Evolutionary conservation across 2,888 invertebrate species (phyloP), one percentile per base, ranked within the genome.

Genomic region (Marasmarcha lunaedactyla): DNA sequence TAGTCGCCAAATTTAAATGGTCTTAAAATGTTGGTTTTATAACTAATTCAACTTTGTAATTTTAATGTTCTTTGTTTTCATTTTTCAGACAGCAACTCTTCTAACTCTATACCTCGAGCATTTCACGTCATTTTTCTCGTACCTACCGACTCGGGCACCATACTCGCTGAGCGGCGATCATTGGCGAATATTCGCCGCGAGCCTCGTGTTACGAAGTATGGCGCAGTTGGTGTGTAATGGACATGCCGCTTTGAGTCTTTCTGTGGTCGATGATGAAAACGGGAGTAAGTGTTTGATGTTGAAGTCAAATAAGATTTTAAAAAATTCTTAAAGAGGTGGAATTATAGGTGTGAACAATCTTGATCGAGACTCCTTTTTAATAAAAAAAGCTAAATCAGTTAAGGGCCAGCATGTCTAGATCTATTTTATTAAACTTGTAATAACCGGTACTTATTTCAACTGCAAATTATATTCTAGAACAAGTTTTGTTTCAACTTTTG

Each of bases 171-270:
- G 69, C 1, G 42, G 45, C 0, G 39, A 40, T 0, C 67, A 86
- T 43, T 67, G 78, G 65, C 60, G 79, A 9, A 14, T 86, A 37
- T 85, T 86, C 45, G 70, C 91, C 13, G 90, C 91, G 0, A 87
- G 89, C 1, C 59, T 92, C 4, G 65, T 96, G 26, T 72, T 94
- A 36, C 88, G 91, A 15, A 91, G 92, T 53, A 86, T 94, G 37
- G 89, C 91, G 0, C 97, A 97, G 70, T 79, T 95, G 38, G 87
- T 93, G 30, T 89, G 88, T 55, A 95, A 95, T 62, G 94, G 90
- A 0, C 90, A 93, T 62, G 90, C 91, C 1, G 85, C 77, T 0
- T 50, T 77, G 1, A 66, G 62, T 4, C 54, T 78, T 0, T 48
- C 62, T 0, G 53, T 60, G 0, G 46, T 51, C 1, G 62, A 64